phyloP scores from a whole-genome alignment of 92 coral and sea anemone species.

The Bergia sp. region DNA sequence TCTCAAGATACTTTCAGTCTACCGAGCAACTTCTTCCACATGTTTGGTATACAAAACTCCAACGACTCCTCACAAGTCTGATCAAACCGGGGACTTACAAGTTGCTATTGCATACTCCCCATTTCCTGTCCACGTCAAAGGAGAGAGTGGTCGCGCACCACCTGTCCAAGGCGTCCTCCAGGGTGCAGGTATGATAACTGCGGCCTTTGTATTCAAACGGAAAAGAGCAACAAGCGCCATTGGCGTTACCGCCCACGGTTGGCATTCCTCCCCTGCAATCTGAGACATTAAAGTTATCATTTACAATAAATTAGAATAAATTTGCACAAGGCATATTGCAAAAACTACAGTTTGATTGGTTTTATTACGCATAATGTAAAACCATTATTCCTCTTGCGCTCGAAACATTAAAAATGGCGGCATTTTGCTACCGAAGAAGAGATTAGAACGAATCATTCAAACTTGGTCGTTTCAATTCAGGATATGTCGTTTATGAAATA shows the following conservation, averaged over 20 bases:
- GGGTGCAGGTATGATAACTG: conserved; percentile 53
- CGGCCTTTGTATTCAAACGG: conserved; percentile 74
- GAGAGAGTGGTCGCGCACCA: conserved; percentile 74
- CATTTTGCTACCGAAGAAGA: no score
- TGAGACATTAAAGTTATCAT: background rate
- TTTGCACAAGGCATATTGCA: background rate
- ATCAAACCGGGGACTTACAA: background rate
- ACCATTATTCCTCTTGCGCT: no score
- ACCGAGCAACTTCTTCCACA: no score
- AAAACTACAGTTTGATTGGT: no score
- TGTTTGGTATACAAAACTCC: no score
- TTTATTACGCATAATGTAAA: no score
- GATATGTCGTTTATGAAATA: no score
- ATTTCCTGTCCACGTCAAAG: conserved; percentile 57
- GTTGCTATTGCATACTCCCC: conserved; percentile 50
- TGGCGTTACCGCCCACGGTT: conserved; percentile 55
- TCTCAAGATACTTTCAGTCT: no score
- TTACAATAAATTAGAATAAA: background rate
- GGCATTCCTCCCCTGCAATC: conserved; percentile 58
- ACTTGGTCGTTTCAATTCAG: no score
- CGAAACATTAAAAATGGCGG: no score
- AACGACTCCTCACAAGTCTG: no score
- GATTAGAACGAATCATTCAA: no score
- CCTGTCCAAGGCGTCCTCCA: conserved; percentile 30
- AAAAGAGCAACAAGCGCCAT: conserved; percentile 65